These are phyloP conservation scores for Euzetes globulus DNA, from an alignment of 2,888 invertebrate species.

Conservation along the genomic window DNA sequence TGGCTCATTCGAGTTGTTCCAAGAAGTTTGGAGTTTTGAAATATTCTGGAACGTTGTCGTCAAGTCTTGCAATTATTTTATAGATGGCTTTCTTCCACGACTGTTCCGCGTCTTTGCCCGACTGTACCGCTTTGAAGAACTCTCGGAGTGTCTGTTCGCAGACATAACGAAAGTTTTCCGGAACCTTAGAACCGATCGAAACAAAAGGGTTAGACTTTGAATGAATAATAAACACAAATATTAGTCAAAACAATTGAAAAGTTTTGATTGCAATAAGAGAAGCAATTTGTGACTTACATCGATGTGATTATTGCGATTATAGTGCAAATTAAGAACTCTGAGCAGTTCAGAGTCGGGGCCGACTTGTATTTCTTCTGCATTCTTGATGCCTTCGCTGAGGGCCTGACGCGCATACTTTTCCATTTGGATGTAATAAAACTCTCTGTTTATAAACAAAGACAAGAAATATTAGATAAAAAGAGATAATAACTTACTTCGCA, in stretches of 20 bases:
- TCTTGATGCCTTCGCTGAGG: constrained; percentile 89
- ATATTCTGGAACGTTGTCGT: constrained; percentile 98
- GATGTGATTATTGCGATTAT: constrained; percentile 94
- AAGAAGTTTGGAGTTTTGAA: constrained; percentile 99
- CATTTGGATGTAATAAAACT: constrained; percentile 99
- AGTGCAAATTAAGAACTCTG: constrained; percentile 94
- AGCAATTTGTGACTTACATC: constrained; percentile 60
- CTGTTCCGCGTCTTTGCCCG: constrained; percentile 93
- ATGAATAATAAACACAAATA: not conserved
- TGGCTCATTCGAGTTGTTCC: constrained; percentile 80
- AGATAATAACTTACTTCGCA: not conserved
- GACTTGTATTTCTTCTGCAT: constrained; percentile 84
- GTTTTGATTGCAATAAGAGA: not conserved
- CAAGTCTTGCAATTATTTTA: constrained; percentile 97
- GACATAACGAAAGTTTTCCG: constrained; percentile 90
- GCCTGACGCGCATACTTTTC: constrained; percentile 99
- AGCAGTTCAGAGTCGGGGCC: constrained; percentile 93
- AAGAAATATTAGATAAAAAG: not conserved
- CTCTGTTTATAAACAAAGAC: constrained; percentile 60
- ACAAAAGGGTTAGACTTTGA: not conserved
- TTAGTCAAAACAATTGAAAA: not conserved
- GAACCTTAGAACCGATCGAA: constrained; percentile 63
- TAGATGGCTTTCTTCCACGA: constrained; percentile 99
- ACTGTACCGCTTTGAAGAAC: constrained; percentile 96
- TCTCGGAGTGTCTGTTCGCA: constrained; percentile 96